Evolutionary conservation across 2,888 invertebrate genomes (phyloP), one percentile per base, ranked within the genome.

Genomic region (Siphlonurus alternatus): DNA sequence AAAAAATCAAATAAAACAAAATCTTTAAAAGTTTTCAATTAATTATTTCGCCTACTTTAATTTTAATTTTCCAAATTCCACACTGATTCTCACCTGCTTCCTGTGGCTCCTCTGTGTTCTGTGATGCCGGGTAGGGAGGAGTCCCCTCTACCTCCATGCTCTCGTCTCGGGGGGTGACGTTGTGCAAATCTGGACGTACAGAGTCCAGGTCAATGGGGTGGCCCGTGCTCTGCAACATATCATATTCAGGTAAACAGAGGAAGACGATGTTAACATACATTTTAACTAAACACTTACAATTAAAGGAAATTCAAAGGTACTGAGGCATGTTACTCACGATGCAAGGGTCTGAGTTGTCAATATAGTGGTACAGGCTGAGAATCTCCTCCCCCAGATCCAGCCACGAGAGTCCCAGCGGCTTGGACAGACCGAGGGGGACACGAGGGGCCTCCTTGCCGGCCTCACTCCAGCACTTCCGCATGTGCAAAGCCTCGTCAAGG

Each of bases 381-480:
- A 88, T 74, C 64, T 84, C 83, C 67, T 81, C 80, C 5, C 87
- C 88, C 25, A 89, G 75, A 61, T 84, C 79, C 19, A 80, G 70
- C 88, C 88, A 89, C 54, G 81, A 80, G 61, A 80, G 77, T 54
- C 78, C 78, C 64, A 86, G 76, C 7, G 83, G 80, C 70, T 81
- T 83, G 61, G 80, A 80, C 67, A 87, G 72, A 62, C 79, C 78
- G 65, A 86, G 76, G 66, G 80, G 75, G 20, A 82, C 79, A 62
- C 84, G 69, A 1, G 77, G 74, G 69, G 80, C 78, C 78, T n/a
- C 88, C 77, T 69, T 88, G 81, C 1, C 78, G 80, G 10, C 79
- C 75, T 59, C 76, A 74, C 69, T 81, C 80, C 65, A 78, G 80
- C 25, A 76, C 76, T 54, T 75, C 74, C 71, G 80, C 82, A 20